phyloP scores from a whole-genome alignment of 2,113 vertebrate species.

The Gasterosteus nipponicus region DNA sequence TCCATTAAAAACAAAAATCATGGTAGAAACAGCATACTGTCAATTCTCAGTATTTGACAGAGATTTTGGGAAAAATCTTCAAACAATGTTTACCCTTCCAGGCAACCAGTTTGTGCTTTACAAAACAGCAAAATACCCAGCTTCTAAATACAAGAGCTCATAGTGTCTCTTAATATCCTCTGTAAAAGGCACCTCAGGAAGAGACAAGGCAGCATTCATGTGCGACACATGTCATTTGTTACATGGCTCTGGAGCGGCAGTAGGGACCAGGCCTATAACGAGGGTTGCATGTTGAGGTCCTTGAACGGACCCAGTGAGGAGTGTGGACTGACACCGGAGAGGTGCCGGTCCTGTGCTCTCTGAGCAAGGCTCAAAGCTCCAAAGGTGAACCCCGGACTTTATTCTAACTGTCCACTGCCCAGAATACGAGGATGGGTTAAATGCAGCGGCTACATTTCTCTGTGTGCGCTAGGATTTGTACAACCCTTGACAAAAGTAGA shows the following conservation, averaged over 20 bases:
- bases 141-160: neutral
- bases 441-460: neutral
- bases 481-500: neutral
- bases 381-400: neutral
- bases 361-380: neutral
- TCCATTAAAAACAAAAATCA: conserved; percentile 24
- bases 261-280: neutral
- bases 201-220: neutral
- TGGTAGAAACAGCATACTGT: conserved; percentile 31
- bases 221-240: conserved; percentile 18
- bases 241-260: neutral
- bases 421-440: neutral
- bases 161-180: conserved; percentile 14
- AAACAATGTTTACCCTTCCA: neutral
- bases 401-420: neutral
- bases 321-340: neutral
- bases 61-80: conserved; percentile 4
- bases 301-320: neutral
- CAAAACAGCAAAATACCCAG: conserved; percentile 6
- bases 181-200: conserved; percentile 29
- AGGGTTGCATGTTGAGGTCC: neutral
- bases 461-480: neutral
- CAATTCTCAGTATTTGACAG: conserved; percentile 31
- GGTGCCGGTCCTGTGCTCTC: neutral
- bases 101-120: conserved; percentile 17